phyloP scores from a whole-genome alignment of 2,888 invertebrate species.

The Drosophila paramelanica region DNA sequence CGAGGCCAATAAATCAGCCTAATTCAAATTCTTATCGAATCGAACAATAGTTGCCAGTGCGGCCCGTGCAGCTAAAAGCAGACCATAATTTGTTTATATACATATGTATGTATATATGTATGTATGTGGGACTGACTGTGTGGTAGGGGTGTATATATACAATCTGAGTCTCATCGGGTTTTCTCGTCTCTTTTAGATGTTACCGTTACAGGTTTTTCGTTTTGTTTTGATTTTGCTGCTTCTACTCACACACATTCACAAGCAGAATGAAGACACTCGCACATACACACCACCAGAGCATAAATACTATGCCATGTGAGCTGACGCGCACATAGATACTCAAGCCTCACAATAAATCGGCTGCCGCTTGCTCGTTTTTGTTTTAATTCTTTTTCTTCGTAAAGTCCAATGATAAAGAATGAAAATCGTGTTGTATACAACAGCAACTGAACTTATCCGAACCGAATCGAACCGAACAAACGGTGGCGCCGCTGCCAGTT shows the following conservation, averaged over 20 bases:
- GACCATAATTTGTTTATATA: constrained; percentile 19
- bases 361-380: constrained; percentile 62
- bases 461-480: constrained; percentile 36
- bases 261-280: neutral
- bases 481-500: constrained; percentile 65
- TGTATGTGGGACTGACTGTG: neutral
- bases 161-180: constrained; percentile 11
- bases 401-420: constrained; percentile 66
- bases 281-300: constrained; percentile 5
- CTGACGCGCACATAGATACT: constrained; percentile 43
- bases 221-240: constrained; percentile 77
- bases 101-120: neutral
- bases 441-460: constrained; percentile 20
- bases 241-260: constrained; percentile 46
- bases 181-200: constrained; percentile 40
- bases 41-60: neutral
- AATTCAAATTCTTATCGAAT: constrained; percentile 1
- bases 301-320: constrained; percentile 5
- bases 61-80: constrained; percentile 39
- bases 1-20: neutral
- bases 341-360: constrained; percentile 5
- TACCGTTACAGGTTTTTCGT: constrained; percentile 75
- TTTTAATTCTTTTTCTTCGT: constrained; percentile 78
- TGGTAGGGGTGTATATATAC: neutral
- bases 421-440: constrained; percentile 50